A percentile compares a stretch with the other conserved stretches of the same genome.
phyloP scores from a whole-genome alignment of 2,797 vertebrate genomes.

The Enteromius anoplus region DNA sequence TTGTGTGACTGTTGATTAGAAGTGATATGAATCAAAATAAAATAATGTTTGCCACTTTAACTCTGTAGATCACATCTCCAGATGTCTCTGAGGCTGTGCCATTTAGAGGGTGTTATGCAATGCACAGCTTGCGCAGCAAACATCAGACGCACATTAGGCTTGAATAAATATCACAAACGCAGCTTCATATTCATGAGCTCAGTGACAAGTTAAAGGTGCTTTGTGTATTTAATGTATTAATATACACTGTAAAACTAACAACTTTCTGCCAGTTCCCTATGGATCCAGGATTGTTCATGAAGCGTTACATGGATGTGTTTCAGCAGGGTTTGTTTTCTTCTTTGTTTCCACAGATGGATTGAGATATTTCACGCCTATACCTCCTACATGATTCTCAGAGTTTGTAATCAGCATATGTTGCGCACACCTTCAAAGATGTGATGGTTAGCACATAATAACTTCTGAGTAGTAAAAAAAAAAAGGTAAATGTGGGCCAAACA shows the following conservation, averaged over 20 bases:
- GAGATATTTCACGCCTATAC: conserved; percentile 37
- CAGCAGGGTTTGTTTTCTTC: not conserved
- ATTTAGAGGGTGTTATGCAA: conserved; percentile 15
- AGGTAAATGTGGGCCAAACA: not conserved
- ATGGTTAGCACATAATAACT: conserved; percentile 33
- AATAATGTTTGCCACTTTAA: not conserved
- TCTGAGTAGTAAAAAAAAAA: conserved; percentile 1
- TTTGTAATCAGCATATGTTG: conserved; percentile 41
- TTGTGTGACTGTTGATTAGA: not conserved
- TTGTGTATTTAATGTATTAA: not conserved
- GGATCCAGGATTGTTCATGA: not conserved
- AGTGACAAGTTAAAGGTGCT: not conserved
- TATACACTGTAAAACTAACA: not conserved
- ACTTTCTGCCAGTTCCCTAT: not conserved
- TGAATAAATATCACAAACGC: conserved; percentile 20
- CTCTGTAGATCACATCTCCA: not conserved
- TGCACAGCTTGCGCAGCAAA: conserved; percentile 10
- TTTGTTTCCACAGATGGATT: conserved; percentile 40
- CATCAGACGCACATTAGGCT: not conserved
- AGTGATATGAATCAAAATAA: conserved; percentile 20
- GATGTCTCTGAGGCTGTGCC: conserved; percentile 20
- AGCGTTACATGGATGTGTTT: not conserved
- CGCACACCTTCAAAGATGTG: conserved; percentile 38
- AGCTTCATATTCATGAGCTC: not conserved
- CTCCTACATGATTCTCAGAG: conserved; percentile 31